Conservation (phyloP, 2,113 vertebrate species). For the Ploceus nigricollis region DNA sequence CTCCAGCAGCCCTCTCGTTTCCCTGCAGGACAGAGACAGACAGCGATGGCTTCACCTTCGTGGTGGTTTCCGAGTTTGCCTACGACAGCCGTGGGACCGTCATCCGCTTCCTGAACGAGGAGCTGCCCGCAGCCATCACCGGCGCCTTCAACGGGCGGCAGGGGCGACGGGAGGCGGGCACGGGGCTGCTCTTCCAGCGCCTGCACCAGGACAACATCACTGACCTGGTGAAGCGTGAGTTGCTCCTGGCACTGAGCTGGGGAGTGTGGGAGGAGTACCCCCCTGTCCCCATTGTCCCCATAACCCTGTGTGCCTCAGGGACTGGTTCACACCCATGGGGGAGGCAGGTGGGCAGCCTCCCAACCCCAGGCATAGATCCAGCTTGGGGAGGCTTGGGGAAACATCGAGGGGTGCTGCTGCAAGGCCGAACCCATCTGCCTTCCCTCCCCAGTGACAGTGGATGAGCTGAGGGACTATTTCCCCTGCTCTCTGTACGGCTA, state of each 20-base stretch:
- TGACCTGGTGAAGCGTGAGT: constrained; percentile 46
- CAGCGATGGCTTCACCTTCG: background rate
- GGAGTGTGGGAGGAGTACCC: fast-evolving
- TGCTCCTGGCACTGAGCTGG: fast-evolving
- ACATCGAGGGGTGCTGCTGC: background rate
- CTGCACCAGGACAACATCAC: constrained; percentile 25
- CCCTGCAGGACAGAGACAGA: background rate
- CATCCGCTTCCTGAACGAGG: constrained; percentile 6
- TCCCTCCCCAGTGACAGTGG: constrained; percentile 14
- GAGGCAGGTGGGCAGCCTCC: fast-evolving
- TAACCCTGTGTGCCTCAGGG: fast-evolving
- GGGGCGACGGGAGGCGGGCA: fast-evolving
- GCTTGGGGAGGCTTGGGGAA: background rate
- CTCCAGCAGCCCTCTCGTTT: background rate
- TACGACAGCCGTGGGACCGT: background rate
- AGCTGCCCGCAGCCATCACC: background rate
- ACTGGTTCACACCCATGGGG: fast-evolving
- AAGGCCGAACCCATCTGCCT: fast-evolving
- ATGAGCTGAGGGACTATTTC: constrained; percentile 27
- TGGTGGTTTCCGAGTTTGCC: background rate
- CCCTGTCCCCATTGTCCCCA: background rate
- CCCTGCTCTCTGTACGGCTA: background rate
- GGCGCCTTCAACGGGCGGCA: background rate
- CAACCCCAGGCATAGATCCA: background rate
- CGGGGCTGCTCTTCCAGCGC: background rate